Base-by-base conservation (phyloP, 1,140 invertebrate genomes). In the Trichoplusia ni region DNA sequence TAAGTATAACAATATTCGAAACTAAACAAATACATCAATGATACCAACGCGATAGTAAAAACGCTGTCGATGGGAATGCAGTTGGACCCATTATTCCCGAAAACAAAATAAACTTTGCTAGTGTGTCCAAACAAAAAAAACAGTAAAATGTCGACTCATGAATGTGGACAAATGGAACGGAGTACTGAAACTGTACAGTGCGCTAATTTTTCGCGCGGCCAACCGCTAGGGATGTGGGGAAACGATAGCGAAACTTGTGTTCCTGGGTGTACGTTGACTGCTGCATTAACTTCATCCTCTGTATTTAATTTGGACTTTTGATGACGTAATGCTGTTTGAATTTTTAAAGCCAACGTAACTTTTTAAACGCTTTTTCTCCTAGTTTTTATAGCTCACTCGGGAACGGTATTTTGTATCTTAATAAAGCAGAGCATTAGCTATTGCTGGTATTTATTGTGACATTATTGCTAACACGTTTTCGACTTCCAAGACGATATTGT, bases 81-180 rank as follows among this genome's bases (percentile, higher is more conserved):
- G 19, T 2, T 27, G 46, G 14, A 33, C n/a, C 31, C 31, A 33
- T 51, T 33, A 51, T 51, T 33, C 5, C 29, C 16, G 29, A 31
- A 13, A 51, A 33, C 31, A 11, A 33, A 51, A 33, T 33, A 51
- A 51, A 33, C 27, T 51, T 8, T 33, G 47, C 7, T 27, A 3
- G 3, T 19, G 7, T 21, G 47, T 8, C 19, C n/a, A 23, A 19
- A 33, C 29, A 56, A 49, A 49, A n/a, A n/a, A 47, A 47, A 29
- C 13, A 9, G 13, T 56, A 18, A 56, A 56, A 56, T 19, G 51
- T n/a, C 23, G 46, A 49, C 33, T 38, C 51, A 37, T 56, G 35
- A 16, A 56, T 56, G 33, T 40, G 51, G 13, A 27, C 33, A 23
- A 56, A 56, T 56, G 35, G 23, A 29, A 56, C 23, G 51, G 21